Percentiles rank a stretch among this genome's conserved stretches.
phyloP scores from a whole-genome alignment of 2,113 vertebrate genomes.

The Empidonax traillii region DNA sequence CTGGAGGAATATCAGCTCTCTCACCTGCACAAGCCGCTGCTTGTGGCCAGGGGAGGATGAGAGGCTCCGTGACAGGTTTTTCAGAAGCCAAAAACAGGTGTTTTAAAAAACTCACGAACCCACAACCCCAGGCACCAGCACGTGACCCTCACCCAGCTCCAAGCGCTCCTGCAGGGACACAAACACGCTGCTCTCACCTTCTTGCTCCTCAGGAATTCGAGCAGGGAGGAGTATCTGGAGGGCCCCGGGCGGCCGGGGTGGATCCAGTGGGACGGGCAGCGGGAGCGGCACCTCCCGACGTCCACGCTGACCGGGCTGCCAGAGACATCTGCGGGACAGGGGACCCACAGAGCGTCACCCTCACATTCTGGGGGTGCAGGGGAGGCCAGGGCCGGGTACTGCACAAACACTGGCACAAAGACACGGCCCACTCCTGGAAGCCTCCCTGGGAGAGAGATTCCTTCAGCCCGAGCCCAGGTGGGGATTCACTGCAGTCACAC shows the following conservation, averaged over 20 bases:
- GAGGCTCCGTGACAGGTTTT: not conserved
- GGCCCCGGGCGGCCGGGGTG: constrained; percentile 53
- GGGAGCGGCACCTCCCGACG: constrained; percentile 70
- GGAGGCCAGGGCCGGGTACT: not conserved
- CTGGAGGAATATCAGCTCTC: not conserved
- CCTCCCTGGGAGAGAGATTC: not conserved
- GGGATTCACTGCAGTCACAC: not conserved
- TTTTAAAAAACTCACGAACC: not conserved
- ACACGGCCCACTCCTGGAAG: not conserved
- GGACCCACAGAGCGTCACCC: not conserved
- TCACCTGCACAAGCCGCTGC: not conserved
- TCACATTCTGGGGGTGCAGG: not conserved
- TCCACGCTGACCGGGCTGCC: constrained; percentile 77
- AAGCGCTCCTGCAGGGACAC: not conserved
- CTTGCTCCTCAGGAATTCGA: constrained; percentile 77
- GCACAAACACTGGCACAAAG: not conserved
- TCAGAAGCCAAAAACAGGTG: not conserved
- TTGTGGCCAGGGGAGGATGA: not conserved
- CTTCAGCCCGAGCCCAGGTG: not conserved
- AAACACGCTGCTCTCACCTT: constrained; percentile 59
- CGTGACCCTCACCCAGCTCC: not conserved
- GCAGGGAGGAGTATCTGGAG: constrained; percentile 73
- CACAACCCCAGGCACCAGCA: not conserved
- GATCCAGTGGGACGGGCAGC: constrained; percentile 52
- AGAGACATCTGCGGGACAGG: constrained; percentile 66